Evolutionary conservation across 2,113 vertebrate species (phyloP).

Genomic region (Chaetodon auriga): DNA sequence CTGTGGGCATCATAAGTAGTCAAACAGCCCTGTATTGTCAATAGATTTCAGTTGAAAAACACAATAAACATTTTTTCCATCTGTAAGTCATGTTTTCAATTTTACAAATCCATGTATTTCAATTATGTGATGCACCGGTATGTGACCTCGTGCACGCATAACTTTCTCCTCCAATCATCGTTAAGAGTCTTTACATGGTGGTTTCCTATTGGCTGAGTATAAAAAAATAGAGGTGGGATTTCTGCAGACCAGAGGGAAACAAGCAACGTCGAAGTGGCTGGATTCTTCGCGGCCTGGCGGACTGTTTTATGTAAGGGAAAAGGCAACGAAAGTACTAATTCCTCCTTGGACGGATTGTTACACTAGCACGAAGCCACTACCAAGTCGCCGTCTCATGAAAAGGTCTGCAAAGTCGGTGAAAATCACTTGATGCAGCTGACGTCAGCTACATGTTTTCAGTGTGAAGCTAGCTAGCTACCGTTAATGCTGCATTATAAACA

Average conservation of each 20-base stretch:
- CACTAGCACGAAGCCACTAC: background rate
- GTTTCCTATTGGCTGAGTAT: slow-evolving; percentile 53
- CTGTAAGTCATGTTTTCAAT: background rate
- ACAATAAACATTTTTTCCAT: background rate
- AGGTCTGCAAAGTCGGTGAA: slow-evolving; percentile 16
- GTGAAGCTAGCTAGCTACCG: slow-evolving; percentile 43
- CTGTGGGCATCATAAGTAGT: background rate
- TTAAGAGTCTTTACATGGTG: background rate
- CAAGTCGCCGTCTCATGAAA: background rate
- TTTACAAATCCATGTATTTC: background rate
- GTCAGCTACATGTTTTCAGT: slow-evolving; percentile 13
- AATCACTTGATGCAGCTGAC: background rate
- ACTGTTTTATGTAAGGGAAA: slow-evolving; percentile 25
- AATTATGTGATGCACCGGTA: background rate
- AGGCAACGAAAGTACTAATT: slow-evolving; percentile 26
- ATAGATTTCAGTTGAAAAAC: background rate
- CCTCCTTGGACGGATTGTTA: background rate
- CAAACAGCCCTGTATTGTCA: background rate
- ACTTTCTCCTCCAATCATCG: slow-evolving; percentile 47
- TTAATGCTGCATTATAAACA: slow-evolving; percentile 51
- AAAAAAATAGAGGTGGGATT: slow-evolving; percentile 65
- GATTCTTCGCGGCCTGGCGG: slow-evolving; percentile 58
- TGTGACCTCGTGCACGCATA: background rate
- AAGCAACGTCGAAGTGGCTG: slow-evolving; percentile 31
- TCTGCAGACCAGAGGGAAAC: slow-evolving; percentile 9